Base-by-base conservation (phyloP, 1,140 invertebrate genomes). In the Leptinotarsa lineolata region DNA sequence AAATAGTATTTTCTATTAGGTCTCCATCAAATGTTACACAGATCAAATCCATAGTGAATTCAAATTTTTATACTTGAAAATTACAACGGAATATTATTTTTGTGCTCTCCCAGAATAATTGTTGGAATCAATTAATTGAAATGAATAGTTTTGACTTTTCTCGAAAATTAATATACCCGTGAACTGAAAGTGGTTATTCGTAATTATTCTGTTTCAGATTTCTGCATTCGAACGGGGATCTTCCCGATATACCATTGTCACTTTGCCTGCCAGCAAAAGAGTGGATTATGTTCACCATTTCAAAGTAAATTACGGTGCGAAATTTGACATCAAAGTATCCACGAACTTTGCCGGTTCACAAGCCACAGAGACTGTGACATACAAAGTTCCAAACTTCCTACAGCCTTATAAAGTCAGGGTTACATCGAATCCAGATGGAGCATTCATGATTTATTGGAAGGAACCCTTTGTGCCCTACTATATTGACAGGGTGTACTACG, bases 391-490 rank as follows among this genome's bases (percentile, higher is more conserved):
- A 2, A 63, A 75, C 66, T 74, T 74, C 68, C 71, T 81, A 59
- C 78, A 81, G 69, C 80, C 80, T 0, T 81, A 76, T 45, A 78
- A 78, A 65, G 73, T 81, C 22, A 71, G 73, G 60, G 67, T 80
- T 18, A 77, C 80, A 6, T 73, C 76, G 4, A 77, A 80, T 45
- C 74, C 73, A 54, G 77, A 76, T 21, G 74, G 70, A 5, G 74
- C 79, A 13, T 81, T 81, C 45, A 22, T 81, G 65, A 76, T 81
- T 59, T 81, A 80, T 68, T 81, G 80, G 80, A 64, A 68, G n/a
- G 78, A 81, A 54, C 79, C 79, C 0, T 80, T 69, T 68, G 76
- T 81, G 13, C 78, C 79, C 11, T 66, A 75, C 21, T 78, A 54
- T 21, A 73, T 80, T 24, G 80, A 76, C 21, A 66, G 71, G 46